Base-by-base conservation (phyloP, 2,113 vertebrate species). In the Verasper variegatus region DNA sequence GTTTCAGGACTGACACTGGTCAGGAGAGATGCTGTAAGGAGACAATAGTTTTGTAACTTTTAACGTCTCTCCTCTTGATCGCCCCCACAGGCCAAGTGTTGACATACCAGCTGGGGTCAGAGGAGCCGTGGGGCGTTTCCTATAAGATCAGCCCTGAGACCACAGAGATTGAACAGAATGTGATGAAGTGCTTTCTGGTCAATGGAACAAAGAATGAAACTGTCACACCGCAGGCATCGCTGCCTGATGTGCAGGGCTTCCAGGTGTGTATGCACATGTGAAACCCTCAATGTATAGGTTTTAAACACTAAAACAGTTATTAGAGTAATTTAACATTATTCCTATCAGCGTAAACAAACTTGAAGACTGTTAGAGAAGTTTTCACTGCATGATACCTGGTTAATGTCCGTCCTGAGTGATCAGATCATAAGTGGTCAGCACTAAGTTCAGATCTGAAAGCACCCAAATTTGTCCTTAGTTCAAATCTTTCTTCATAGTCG, bases 121-220 rank as follows among this genome's bases (percentile, higher is more conserved):
- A 89, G 72, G 78, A 92, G 69, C 91, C 91, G 3, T 94, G 93
- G 0, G 94, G 95, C 4, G 57, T 89, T 27, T 37, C 56, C 61
- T 96, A 95, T 71, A 95, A 96, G 87, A 94, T 95, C 80, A 95
- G 91, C 0, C 95, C 95, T 0, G 94, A 94, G 82, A 96, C 95
- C 15, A 95, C 92, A 0, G 94, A 96, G 88, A 90, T 83, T 0
- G 94, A 94, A 80, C 76, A 90, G 71, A 96, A 95, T 13, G 26
- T 92, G 20, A 91, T 93, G 82, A 95, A 92, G 76, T 96, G 95
- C 62, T 96, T 97, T 87, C 94, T 94, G 89, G 73, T 95, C 73
- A 94, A 93, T 0, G 97, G 95, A 21, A 96, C 95, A 20, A 71
- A 94, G 80, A 88, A 93, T 0, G 92, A 92, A 0, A 83, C 83